A percentile compares a stretch with the other conserved stretches of the same genome.
Evolutionary conservation across 2,888 invertebrate genomes (phyloP).

Genomic region (Onthophagus sagittarius): DNA sequence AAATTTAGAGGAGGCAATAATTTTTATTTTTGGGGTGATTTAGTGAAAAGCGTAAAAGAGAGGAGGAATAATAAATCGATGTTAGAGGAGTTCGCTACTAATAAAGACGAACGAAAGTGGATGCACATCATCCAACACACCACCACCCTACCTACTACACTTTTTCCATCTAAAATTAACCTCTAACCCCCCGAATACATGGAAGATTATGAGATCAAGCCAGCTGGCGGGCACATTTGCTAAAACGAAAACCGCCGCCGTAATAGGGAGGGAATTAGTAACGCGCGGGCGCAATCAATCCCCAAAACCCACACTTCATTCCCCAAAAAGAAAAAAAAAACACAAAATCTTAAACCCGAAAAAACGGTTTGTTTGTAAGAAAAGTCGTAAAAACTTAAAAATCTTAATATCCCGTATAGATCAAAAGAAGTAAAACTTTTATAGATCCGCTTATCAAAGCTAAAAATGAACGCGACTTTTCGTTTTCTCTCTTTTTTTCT

Average conservation of each 20-base stretch:
- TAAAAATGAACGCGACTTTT: background rate
- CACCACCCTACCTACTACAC: background rate
- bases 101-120: background rate
- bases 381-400: background rate
- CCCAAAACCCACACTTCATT: background rate
- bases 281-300: background rate
- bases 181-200: slow-evolving; percentile 43
- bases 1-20: no score
- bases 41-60: no score
- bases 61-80: background rate
- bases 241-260: slow-evolving; percentile 18
- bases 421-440: background rate
- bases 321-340: no score
- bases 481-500: background rate
- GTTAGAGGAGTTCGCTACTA: background rate
- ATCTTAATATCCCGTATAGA: background rate
- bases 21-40: no score
- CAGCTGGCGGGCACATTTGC: slow-evolving; percentile 46
- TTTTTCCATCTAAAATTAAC: slow-evolving; percentile 39
- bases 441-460: background rate
- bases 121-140: background rate
- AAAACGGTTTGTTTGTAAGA: background rate
- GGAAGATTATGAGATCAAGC: slow-evolving; percentile 44
- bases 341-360: background rate
- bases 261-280: background rate